A percentile compares a stretch with the other conserved stretches of the same genome.
phyloP scores from a whole-genome alignment of 2,888 invertebrate genomes.

The Candidula unifasciata region DNA sequence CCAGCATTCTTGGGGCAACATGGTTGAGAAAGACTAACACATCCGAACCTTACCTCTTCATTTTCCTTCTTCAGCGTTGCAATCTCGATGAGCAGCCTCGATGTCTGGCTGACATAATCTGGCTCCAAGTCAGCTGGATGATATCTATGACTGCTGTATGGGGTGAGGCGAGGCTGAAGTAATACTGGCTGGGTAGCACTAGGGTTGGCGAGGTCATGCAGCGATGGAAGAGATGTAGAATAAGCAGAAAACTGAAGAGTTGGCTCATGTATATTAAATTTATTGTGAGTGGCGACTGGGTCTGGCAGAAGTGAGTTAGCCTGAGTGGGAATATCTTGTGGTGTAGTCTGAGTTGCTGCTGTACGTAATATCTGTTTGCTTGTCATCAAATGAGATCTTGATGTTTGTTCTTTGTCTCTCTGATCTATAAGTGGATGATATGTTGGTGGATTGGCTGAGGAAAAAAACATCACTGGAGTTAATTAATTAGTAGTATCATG shows the following conservation, averaged over 20 bases:
- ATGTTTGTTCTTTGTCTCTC: not conserved
- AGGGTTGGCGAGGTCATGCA: not conserved
- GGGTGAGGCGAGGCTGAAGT: not conserved
- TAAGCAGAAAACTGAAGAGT: not conserved
- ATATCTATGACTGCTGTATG: not conserved
- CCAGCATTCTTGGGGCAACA: too few relatives aligned
- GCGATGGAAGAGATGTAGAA: constrained; percentile 9
- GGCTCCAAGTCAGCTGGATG: not conserved
- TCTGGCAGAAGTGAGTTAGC: not conserved
- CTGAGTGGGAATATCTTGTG: not conserved
- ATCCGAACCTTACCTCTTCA: constrained; percentile 18
- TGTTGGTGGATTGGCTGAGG: too few relatives aligned
- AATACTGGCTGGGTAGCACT: not conserved
- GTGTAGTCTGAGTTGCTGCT: not conserved
- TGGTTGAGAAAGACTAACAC: too few relatives aligned
- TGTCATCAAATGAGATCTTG: not conserved
- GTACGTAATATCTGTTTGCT: not conserved
- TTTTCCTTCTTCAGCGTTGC: constrained; percentile 46
- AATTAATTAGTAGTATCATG: too few relatives aligned
- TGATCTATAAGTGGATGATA: not conserved
- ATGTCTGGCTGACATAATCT: constrained; percentile 33
- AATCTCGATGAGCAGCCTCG: constrained; percentile 38
- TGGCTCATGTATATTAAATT: not conserved
- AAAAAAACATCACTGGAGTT: too few relatives aligned
- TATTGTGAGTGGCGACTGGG: not conserved